Evolutionary conservation across 1,140 invertebrate genomes (phyloP).

Genomic region (Drosophila tani): DNA sequence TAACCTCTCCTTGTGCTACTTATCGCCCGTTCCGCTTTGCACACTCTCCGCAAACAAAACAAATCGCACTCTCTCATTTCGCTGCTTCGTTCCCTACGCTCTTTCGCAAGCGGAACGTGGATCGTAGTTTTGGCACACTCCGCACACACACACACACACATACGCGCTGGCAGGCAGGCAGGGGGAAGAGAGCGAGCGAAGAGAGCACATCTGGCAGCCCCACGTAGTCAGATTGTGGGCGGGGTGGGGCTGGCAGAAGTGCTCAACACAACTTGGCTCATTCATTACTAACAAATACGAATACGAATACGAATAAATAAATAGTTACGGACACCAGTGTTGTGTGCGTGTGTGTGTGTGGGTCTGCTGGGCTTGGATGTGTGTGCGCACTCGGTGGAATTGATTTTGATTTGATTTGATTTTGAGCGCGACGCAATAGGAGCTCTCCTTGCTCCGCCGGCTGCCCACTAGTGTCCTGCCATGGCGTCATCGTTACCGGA

Average conservation of each 20-base stretch:
- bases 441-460: slow-evolving; percentile 1
- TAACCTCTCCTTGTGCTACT: slow-evolving; percentile 12
- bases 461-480: slow-evolving; percentile 23
- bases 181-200: slow-evolving; percentile 16
- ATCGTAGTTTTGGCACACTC: slow-evolving; percentile 44
- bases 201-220: slow-evolving; percentile 40
- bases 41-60: slow-evolving; percentile 50
- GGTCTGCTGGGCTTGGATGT: slow-evolving; percentile 18
- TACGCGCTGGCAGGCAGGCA: background rate
- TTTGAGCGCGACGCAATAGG: slow-evolving; percentile 57
- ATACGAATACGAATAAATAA: slow-evolving; percentile 24
- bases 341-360: slow-evolving; percentile 18
- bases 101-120: slow-evolving; percentile 19
- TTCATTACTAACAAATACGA: slow-evolving; percentile 46
- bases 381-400: slow-evolving; percentile 29
- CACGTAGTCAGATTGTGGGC: slow-evolving; percentile 49
- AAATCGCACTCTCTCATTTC: slow-evolving; percentile 12
- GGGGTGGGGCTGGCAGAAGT: slow-evolving; percentile 45
- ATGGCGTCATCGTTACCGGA: slow-evolving; percentile 73
- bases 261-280: slow-evolving; percentile 41
- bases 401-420: slow-evolving; percentile 61
- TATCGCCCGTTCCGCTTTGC: slow-evolving; percentile 34
- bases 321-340: slow-evolving; percentile 49
- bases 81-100: background rate
- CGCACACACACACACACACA: slow-evolving; percentile 29